Evolutionary conservation across 2,797 vertebrate genomes (phyloP).

Genomic region (Eutrigla gurnardus): DNA sequence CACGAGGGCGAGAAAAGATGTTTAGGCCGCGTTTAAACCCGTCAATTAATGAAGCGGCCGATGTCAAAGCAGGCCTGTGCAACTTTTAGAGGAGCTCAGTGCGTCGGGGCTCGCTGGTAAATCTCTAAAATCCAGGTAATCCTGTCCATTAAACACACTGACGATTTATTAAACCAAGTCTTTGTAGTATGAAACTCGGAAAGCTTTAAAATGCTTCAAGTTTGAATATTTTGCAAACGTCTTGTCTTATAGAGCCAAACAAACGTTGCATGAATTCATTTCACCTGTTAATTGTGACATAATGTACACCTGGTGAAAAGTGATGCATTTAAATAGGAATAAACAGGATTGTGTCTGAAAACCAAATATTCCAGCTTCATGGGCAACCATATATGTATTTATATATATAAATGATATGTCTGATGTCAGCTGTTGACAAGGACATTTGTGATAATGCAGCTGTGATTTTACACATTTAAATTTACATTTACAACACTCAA

Average conservation of each 20-base stretch:
- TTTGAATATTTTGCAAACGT: too few relatives aligned
- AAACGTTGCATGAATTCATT: too few relatives aligned
- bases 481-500: slow-evolving; percentile 30
- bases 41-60: slow-evolving; percentile 37
- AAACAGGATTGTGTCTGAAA: too few relatives aligned
- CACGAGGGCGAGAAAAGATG: slow-evolving; percentile 25
- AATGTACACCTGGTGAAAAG: too few relatives aligned
- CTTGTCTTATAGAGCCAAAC: too few relatives aligned
- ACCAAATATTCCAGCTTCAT: too few relatives aligned
- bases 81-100: slow-evolving; percentile 5
- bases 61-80: slow-evolving; percentile 30
- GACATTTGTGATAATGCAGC: slow-evolving; percentile 18
- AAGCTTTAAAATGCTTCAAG: too few relatives aligned
- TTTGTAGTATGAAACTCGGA: too few relatives aligned
- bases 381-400: too few relatives aligned
- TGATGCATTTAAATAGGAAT: too few relatives aligned
- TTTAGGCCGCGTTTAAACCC: slow-evolving; percentile 39
- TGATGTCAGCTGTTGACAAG: slow-evolving; percentile 28
- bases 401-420: too few relatives aligned
- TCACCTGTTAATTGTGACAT: too few relatives aligned
- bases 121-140: slow-evolving; percentile 26
- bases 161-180: slow-evolving; percentile 1
- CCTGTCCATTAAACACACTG: background rate
- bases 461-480: slow-evolving; percentile 10
- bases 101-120: slow-evolving; percentile 4